Evolutionary conservation across 1,140 invertebrate species (phyloP).

Genomic region (Pectinophora gossypiella): DNA sequence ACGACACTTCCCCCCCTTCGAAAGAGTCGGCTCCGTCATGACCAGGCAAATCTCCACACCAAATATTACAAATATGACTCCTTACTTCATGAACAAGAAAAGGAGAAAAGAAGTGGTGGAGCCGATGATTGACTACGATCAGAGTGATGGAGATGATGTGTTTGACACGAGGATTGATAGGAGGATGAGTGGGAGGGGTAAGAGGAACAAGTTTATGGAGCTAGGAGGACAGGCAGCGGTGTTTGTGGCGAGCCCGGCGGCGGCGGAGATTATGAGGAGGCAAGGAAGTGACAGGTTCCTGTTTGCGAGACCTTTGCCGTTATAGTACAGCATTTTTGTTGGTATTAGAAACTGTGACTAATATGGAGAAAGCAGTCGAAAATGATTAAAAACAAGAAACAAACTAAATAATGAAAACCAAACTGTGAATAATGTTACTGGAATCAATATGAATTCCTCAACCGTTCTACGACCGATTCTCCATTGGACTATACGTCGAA

Average conservation of each 20-base stretch:
- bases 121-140: conserved; percentile 70
- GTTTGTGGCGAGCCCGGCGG: conserved; percentile 61
- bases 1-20: conserved; percentile 53
- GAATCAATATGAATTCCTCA: no score
- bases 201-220: conserved; percentile 61
- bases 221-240: conserved; percentile 56
- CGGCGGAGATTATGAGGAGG: conserved; percentile 61
- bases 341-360: no score
- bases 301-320: conserved; percentile 61
- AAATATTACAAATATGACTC: conserved; percentile 40
- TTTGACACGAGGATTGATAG: conserved; percentile 56
- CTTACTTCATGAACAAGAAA: conserved; percentile 50
- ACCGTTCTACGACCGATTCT: no score
- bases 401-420: no score
- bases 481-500: no score
- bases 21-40: conserved; percentile 38
- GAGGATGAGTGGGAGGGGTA: conserved; percentile 37
- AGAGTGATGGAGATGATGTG: conserved; percentile 67
- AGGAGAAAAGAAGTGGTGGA: conserved; percentile 59
- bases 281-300: conserved; percentile 62
- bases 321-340: no score
- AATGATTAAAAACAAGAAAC: no score
- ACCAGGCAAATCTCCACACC: conserved; percentile 56
- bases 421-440: no score
- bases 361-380: no score